Conservation (phyloP, 2,888 invertebrate genomes). For the Erebia ligea region DNA sequence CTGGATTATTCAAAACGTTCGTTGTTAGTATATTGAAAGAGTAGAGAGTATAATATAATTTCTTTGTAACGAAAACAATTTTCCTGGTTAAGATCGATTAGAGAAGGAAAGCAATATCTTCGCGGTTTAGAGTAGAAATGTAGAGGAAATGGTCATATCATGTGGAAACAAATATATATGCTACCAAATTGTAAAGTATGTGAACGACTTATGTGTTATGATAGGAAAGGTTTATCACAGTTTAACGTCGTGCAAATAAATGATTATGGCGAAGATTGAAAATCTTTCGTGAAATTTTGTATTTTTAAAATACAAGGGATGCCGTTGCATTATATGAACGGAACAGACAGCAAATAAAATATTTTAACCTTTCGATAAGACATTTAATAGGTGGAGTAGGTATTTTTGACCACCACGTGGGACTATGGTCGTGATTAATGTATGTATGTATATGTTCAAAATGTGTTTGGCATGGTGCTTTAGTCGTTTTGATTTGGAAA, state of each 20-base stretch:
- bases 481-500: constrained; percentile 68
- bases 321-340: constrained; percentile 37
- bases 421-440: constrained; percentile 47
- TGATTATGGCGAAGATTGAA: constrained; percentile 72
- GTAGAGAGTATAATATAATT: constrained; percentile 40
- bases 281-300: constrained; percentile 74
- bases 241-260: constrained; percentile 64
- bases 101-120: constrained; percentile 72
- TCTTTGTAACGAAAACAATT: constrained; percentile 46
- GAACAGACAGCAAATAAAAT: constrained; percentile 36
- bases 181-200: constrained; percentile 67
- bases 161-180: constrained; percentile 73
- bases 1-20: constrained; percentile 53
- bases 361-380: constrained; percentile 40
- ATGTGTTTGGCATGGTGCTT: constrained; percentile 77
- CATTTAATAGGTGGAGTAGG: constrained; percentile 45
- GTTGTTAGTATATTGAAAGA: constrained; percentile 41
- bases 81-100: constrained; percentile 48
- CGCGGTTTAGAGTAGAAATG: constrained; percentile 60
- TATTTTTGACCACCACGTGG: constrained; percentile 46
- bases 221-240: constrained; percentile 68
- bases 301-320: constrained; percentile 74
- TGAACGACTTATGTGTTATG: constrained; percentile 69
- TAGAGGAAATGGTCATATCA: constrained; percentile 78
- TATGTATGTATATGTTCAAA: constrained; percentile 61